phyloP scores from a whole-genome alignment of 1,140 invertebrate genomes.

The Yoshiicerus persimilis region DNA sequence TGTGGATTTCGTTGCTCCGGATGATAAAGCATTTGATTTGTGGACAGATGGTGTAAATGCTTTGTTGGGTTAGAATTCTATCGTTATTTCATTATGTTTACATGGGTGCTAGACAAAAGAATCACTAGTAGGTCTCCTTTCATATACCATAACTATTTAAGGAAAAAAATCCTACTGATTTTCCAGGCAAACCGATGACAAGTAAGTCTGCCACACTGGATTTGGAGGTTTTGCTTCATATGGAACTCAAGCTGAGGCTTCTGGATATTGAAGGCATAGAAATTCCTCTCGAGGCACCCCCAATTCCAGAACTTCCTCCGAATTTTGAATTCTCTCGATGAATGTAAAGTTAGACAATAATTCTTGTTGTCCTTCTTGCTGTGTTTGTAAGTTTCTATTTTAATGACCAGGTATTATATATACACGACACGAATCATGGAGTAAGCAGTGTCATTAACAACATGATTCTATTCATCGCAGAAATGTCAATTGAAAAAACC shows the following conservation, averaged over 20 bases:
- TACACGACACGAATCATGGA: too few relatives aligned
- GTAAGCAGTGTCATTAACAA: too few relatives aligned
- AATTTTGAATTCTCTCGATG: slow-evolving; percentile 56
- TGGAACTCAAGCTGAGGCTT: slow-evolving; percentile 93
- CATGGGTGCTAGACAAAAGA: too few relatives aligned
- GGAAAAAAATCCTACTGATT: not conserved
- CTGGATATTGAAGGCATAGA: slow-evolving; percentile 88
- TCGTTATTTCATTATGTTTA: not conserved
- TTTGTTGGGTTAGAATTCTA: slow-evolving; percentile 65
- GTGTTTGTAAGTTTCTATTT: not conserved
- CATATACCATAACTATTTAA: not conserved
- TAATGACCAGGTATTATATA: too few relatives aligned
- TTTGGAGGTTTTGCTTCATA: slow-evolving; percentile 85
- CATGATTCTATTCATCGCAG: too few relatives aligned
- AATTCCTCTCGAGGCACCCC: slow-evolving; percentile 86
- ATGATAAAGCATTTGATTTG: slow-evolving; percentile 85
- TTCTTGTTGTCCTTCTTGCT: too few relatives aligned
- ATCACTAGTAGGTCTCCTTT: too few relatives aligned
- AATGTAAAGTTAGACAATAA: not conserved
- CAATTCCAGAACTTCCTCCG: slow-evolving; percentile 81
- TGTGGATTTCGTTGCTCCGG: slow-evolving; percentile 88
- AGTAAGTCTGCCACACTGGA: slow-evolving; percentile 87
- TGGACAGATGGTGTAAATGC: slow-evolving; percentile 97
- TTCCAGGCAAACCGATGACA: slow-evolving; percentile 76
- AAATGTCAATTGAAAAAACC: too few relatives aligned